Evolutionary conservation across 2,113 vertebrate species (phyloP).

Genomic region (Myotis davidii): DNA sequence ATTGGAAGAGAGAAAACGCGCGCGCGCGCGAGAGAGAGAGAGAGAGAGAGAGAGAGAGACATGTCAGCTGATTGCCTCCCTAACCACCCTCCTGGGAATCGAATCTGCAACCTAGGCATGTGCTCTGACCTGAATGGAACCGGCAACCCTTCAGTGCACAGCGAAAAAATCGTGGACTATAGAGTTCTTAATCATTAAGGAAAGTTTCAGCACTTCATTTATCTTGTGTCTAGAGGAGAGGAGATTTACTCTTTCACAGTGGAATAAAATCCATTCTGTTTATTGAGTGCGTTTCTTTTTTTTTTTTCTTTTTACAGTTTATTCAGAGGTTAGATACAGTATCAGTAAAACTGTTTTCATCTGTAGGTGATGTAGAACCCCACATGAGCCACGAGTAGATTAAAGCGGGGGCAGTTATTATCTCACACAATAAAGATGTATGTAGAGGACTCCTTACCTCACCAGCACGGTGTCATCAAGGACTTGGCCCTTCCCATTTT

Average conservation of each 20-base stretch:
- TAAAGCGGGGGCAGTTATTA: neutral
- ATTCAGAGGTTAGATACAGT: neutral
- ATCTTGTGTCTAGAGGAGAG: neutral
- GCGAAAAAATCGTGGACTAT: neutral
- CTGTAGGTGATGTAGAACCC: neutral
- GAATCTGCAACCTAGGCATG: neutral
- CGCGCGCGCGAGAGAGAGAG: rapidly evolving
- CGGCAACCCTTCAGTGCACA: too few species aligned
- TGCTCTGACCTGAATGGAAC: neutral
- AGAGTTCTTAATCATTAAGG: slow-evolving; percentile 30
- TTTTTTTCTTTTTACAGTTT: neutral
- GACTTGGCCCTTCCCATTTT: neutral
- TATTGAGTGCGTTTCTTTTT: neutral
- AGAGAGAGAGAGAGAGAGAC: too few species aligned
- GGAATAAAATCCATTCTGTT: neutral
- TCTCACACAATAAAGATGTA: neutral
- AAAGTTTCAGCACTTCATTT: slow-evolving; percentile 7
- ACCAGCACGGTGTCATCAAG: neutral
- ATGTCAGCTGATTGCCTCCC: too few species aligned
- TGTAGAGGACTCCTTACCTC: neutral
- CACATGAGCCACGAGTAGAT: neutral
- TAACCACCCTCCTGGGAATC: neutral
- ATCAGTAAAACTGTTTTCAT: neutral
- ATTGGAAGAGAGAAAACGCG: rapidly evolving
- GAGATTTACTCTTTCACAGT: neutral